Conservation (phyloP, 2,113 vertebrate genomes). For the Mixornis gularis region DNA sequence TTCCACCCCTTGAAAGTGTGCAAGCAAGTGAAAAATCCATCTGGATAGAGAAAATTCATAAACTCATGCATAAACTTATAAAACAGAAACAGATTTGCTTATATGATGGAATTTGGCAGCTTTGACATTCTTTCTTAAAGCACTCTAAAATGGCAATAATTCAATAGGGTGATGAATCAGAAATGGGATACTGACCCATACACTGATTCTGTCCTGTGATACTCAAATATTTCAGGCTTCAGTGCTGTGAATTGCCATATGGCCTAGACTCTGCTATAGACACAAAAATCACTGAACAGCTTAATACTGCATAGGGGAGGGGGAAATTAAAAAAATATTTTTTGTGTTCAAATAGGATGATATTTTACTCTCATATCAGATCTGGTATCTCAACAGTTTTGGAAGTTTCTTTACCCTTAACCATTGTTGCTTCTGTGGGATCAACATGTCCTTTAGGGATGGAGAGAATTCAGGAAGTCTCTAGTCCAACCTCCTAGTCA, state of each 20-base stretch:
- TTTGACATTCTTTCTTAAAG: background rate
- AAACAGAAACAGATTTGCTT: background rate
- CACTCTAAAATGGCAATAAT: background rate
- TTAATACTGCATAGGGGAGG: fast-evolving
- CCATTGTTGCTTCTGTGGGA: background rate
- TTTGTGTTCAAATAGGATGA: background rate
- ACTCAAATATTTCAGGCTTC: background rate
- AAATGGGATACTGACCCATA: background rate
- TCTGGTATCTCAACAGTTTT: background rate
- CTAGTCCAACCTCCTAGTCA: background rate
- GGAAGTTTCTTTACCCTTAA: background rate
- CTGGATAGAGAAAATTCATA: background rate
- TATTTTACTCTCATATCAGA: background rate
- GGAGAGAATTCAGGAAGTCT: background rate
- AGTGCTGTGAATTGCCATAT: background rate
- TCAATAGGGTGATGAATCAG: background rate
- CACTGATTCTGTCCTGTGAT: background rate
- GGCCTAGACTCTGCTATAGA: background rate
- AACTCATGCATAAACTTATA: background rate
- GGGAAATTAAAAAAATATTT: background rate
- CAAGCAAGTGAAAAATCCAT: background rate
- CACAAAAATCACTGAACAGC: background rate
- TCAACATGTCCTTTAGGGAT: background rate
- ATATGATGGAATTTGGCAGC: background rate
- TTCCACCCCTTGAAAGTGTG: background rate